Conservation (phyloP, 2,797 vertebrate genomes). For the Sternotherus odoratus region DNA sequence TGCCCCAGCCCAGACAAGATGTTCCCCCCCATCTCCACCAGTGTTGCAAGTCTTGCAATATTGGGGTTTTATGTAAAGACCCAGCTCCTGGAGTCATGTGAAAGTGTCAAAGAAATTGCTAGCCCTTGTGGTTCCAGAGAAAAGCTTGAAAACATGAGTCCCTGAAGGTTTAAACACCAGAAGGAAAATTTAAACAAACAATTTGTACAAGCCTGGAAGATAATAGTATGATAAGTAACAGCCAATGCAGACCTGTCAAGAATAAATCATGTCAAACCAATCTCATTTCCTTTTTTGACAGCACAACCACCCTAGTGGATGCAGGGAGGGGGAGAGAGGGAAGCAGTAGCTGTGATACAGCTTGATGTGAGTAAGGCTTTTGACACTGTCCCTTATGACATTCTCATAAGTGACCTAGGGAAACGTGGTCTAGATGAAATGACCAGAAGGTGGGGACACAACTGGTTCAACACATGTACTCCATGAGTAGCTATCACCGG, state of each 20-base stretch:
- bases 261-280: neutral
- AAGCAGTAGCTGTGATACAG: neutral
- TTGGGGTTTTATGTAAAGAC: neutral
- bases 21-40: neutral
- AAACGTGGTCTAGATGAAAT: neutral
- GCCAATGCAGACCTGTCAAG: neutral
- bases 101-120: neutral
- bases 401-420: neutral
- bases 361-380: neutral
- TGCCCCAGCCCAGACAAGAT: neutral
- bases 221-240: neutral
- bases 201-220: neutral
- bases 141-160: neutral
- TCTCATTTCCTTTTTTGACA: neutral
- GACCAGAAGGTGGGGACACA: neutral
- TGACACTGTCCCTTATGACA: neutral
- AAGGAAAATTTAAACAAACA: neutral
- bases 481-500: too few relatives aligned
- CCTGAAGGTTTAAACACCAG: neutral
- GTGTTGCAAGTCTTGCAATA: neutral
- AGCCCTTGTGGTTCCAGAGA: neutral
- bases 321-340: neutral
- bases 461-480: rapidly evolving
- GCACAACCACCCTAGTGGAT: neutral
- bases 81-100: neutral